Evolutionary conservation across 2,888 invertebrate genomes (phyloP), one percentile per base, ranked within the genome.

Genomic region (Pseudococcus longispinus): DNA sequence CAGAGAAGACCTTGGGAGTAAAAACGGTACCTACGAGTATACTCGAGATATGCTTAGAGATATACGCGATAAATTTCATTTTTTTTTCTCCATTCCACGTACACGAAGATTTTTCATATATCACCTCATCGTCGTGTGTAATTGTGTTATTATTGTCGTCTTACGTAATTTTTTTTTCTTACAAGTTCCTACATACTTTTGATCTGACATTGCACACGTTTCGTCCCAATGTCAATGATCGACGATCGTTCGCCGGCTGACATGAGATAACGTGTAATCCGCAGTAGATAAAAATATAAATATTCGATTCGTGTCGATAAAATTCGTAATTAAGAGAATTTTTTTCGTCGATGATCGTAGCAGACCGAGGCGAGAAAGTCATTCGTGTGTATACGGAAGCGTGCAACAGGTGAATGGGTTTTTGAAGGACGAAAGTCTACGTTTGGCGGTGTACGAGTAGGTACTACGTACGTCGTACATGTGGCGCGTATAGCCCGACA

Each of bases 391-490:
- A 74, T 37, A 37, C 74, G 74, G 74, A 74, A 74, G 74, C 74
- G 74, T 74, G 37, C n/a, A 74, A 74, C 74, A 74, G 74, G 74
- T 74, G 74, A 74, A 74, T 74, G 74, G 37, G 74, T 74, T 32
- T 32, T 74, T 37, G 37, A 74, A 74, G 74, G 74, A 74, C 74
- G 65, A 65, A 65, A 65, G 65, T 65, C 26, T 65, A 65, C 65
- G 65, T 65, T 26, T 23, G 65, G 65, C 65, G 65, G 51, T 51
- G n/a, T n/a, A 51, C n/a, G 51, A 5, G 65, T 65, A 65, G 15
- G 23, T 15, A 26, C 60, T n/a, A 11, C n/a, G n/a, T n/a, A n/a
- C n/a, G n/a, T n/a, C n/a, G 65, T 65, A 9, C 20, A 65, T 51
- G 51, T 65, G 65, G 23, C 20, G 65, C 11, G 65, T 65, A 26